Conservation (phyloP, 2,113 vertebrate species). For the Pseudorectes ferrugineus region DNA sequence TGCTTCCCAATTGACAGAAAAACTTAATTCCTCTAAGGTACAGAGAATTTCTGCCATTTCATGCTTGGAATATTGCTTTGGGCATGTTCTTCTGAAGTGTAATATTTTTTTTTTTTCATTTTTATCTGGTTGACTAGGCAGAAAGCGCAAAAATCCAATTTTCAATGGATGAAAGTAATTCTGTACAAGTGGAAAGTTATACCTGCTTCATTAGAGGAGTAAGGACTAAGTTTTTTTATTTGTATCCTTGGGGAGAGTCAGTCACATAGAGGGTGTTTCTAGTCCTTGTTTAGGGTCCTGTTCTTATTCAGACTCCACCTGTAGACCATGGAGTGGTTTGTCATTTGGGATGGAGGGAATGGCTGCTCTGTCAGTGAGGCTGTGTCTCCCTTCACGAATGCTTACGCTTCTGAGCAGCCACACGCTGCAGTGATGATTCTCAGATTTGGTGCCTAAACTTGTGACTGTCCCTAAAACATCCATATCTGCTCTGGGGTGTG, state of each 20-base stretch:
- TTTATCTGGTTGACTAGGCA: neutral
- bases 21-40: neutral
- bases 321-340: neutral
- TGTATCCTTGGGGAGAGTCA: neutral
- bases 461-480: neutral
- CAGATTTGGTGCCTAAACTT: neutral
- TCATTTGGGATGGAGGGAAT: neutral
- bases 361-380: neutral
- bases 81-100: conserved; percentile 25
- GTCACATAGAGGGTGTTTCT: neutral
- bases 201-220: neutral
- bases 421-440: fast-evolving
- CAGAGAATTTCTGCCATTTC: conserved; percentile 5
- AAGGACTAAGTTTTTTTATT: neutral
- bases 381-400: neutral
- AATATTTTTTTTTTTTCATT: neutral
- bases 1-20: neutral
- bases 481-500: neutral
- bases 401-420: neutral
- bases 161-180: neutral
- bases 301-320: neutral
- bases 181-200: neutral
- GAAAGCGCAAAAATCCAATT: neutral
- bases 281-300: neutral
- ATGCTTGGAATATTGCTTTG: conserved; percentile 20